Evolutionary conservation across 2,888 invertebrate genomes (phyloP), one percentile per base, ranked within the genome.

Genomic region (Proisotoma minuta): DNA sequence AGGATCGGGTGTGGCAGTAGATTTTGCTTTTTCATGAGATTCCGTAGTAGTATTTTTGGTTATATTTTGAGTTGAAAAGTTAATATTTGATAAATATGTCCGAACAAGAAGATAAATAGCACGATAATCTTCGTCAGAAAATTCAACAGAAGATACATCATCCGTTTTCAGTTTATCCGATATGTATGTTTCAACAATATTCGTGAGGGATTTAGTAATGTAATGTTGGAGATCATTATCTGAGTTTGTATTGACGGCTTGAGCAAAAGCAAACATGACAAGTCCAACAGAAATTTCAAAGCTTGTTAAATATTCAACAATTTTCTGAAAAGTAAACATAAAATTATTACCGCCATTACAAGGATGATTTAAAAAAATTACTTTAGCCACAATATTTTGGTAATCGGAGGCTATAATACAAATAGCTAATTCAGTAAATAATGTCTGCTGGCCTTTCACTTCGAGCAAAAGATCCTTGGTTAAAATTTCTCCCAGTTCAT

Each of bases 51-150:
- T 4, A 18, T 3, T 28, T 10, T 27, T 5, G 18, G n/a, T n/a
- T 28, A 3, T 4, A 28, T 3, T 28, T n/a, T 52, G 4, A 5
- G 8, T 8, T 8, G 52, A 28, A 20, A 10, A 54, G 40, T 18
- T 39, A 22, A 72, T 68, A 40, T 70, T 62, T 8, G 70, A 62
- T 26, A 77, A 70, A 60, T 77, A 77, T 18, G 77, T 77, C 24
- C 77, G 67, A 64, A 77, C 76, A 28, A 77, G 69, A 29, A 76
- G 72, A 51, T 66, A 68, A 29, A 70, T 62, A 2, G 68, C 71
- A 28, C 69, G 62, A 23, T 65, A 53, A 18, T 73, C 71, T 27
- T 72, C 71, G 20, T 67, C 68, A 2, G 63, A 34, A 28, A 68
- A 66, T 2, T 51, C 59, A 23, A 47, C 56, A 50, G 20, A 28